Conservation (phyloP, 2,113 vertebrate genomes). For the Ornithorhynchus anatinus region DNA sequence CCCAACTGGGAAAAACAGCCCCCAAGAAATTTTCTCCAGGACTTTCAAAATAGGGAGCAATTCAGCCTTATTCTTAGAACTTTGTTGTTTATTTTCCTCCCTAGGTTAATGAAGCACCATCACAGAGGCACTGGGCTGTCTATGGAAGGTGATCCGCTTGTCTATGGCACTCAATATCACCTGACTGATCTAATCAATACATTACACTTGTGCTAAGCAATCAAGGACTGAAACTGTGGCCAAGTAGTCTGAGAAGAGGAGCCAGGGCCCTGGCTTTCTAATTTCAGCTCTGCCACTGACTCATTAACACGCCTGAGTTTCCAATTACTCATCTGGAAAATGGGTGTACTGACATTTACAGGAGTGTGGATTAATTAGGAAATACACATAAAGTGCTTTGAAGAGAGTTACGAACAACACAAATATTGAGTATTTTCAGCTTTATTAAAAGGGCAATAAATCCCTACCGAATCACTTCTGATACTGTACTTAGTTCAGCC, state of each 20-base stretch:
- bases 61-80: no score
- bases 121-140: background rate
- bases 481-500: background rate
- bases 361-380: constrained; percentile 3
- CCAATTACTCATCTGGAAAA: constrained; percentile 27
- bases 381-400: background rate
- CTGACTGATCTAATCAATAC: constrained; percentile 22
- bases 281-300: background rate
- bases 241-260: background rate
- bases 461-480: background rate
- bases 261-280: constrained; percentile 1
- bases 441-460: background rate
- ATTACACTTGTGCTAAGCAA: background rate
- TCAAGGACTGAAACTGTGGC: background rate
- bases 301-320: background rate
- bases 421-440: background rate
- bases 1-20: no score
- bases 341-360: constrained; percentile 2
- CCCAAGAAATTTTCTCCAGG: no score
- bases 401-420: background rate
- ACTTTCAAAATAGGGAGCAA: no score
- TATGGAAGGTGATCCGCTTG: background rate
- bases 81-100: background rate
- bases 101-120: background rate
- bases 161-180: constrained; percentile 15